Evolutionary conservation across 2,888 invertebrate genomes (phyloP).

Genomic region (Serripes groenlandicus): DNA sequence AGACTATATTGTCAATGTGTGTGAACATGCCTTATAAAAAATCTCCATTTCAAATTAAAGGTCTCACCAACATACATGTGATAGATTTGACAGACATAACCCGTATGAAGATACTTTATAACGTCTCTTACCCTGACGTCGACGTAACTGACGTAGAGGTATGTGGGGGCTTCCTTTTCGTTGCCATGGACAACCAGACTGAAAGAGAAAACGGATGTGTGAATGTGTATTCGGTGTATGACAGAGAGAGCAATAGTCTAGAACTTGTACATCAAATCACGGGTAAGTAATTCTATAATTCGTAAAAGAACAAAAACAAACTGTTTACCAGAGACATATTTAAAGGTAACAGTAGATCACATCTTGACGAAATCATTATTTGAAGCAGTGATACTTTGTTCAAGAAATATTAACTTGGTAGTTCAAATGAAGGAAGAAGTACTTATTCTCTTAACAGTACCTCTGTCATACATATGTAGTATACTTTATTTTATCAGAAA

Average conservation of each 20-base stretch:
- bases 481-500: too few relatives aligned
- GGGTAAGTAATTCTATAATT: too few relatives aligned
- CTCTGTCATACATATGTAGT: too few relatives aligned
- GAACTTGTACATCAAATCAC: conserved; percentile 42
- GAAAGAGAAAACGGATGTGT: conserved; percentile 63
- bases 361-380: too few relatives aligned
- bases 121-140: conserved; percentile 32
- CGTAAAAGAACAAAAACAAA: too few relatives aligned
- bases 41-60: conserved; percentile 48
- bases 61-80: conserved; percentile 71
- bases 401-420: too few relatives aligned
- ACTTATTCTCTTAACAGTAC: too few relatives aligned
- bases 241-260: neutral
- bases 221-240: conserved; percentile 62
- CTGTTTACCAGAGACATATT: too few relatives aligned
- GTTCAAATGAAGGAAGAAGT: too few relatives aligned
- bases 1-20: too few relatives aligned
- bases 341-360: too few relatives aligned
- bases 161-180: conserved; percentile 74
- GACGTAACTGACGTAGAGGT: conserved; percentile 78
- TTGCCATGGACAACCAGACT: conserved; percentile 66
- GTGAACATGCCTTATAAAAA: neutral
- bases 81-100: conserved; percentile 66
- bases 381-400: too few relatives aligned
- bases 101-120: neutral